Evolutionary conservation across 2,888 invertebrate genomes (phyloP).

Genomic region (Uloborus plumipes): DNA sequence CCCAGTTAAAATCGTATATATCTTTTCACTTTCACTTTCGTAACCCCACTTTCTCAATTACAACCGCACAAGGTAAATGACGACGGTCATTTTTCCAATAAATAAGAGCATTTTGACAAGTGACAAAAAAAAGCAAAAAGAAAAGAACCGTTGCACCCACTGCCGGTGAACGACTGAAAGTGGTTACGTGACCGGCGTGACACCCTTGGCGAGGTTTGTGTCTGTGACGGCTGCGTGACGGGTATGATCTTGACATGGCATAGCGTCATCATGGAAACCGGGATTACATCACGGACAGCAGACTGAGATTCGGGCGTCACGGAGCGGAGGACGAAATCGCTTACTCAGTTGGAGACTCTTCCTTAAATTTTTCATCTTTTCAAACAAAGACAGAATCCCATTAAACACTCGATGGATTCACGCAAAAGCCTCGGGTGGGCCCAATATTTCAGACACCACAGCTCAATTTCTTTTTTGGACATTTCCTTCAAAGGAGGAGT

Average conservation of each 20-base stretch:
- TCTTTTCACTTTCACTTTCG: too few relatives aligned
- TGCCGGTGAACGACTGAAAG: neutral
- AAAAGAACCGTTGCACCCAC: neutral
- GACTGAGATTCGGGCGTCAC: conserved; percentile 8
- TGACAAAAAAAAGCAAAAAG: neutral
- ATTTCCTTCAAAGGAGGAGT: too few relatives aligned
- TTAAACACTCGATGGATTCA: too few relatives aligned
- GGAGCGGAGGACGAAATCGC: conserved; percentile 13
- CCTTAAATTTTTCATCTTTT: too few relatives aligned
- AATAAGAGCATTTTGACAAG: neutral
- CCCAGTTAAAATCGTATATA: too few relatives aligned
- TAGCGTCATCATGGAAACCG: neutral
- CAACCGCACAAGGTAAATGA: neutral
- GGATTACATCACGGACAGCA: neutral
- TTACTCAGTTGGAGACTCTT: neutral
- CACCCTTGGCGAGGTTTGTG: neutral
- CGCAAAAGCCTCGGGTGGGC: too few relatives aligned
- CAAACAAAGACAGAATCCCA: too few relatives aligned
- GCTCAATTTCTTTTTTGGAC: too few relatives aligned
- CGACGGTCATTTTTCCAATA: neutral
- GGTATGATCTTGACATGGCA: neutral
- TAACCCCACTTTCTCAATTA: too few relatives aligned
- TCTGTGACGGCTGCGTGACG: conserved; percentile 6
- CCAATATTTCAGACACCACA: too few relatives aligned
- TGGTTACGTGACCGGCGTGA: conserved; percentile 6